Evolutionary conservation across 2,888 invertebrate genomes (phyloP).

Genomic region (Elysia crispata): DNA sequence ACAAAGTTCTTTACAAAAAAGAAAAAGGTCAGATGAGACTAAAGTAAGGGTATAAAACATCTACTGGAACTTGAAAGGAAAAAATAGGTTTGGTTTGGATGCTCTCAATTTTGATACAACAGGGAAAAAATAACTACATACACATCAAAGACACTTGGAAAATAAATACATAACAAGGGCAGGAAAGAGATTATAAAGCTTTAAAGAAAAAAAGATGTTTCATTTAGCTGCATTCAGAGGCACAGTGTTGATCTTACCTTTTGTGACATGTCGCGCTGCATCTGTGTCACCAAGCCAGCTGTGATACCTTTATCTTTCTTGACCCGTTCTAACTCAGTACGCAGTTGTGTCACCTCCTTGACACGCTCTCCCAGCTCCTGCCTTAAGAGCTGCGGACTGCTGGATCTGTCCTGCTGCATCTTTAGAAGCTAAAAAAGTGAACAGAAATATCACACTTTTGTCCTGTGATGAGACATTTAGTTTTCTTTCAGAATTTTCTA

Average conservation of each 20-base stretch:
- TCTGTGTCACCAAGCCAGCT: constrained; percentile 75
- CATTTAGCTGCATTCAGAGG: no score
- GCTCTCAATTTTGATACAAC: no score
- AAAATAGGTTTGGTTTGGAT: no score
- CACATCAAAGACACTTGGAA: no score
- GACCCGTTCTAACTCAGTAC: constrained; percentile 73
- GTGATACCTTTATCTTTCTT: constrained; percentile 76
- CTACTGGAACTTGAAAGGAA: no score
- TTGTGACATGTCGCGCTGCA: constrained; percentile 76
- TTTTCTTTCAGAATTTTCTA: background rate
- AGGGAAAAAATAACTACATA: no score
- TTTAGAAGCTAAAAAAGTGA: constrained; percentile 50
- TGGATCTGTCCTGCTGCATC: constrained; percentile 51
- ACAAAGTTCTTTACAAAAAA: no score
- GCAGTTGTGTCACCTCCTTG: constrained; percentile 68
- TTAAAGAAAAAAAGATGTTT: no score
- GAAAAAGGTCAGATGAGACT: no score
- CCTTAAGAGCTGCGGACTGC: constrained; percentile 52
- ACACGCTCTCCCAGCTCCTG: constrained; percentile 66
- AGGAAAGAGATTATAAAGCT: no score
- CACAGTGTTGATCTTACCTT: constrained; percentile 66
- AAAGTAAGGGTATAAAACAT: no score
- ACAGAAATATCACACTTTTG: background rate
- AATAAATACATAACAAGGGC: no score
- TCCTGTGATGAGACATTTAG: background rate